Conservation (phyloP, 2,797 vertebrate genomes). For the Brachyrhaphis roseni region DNA sequence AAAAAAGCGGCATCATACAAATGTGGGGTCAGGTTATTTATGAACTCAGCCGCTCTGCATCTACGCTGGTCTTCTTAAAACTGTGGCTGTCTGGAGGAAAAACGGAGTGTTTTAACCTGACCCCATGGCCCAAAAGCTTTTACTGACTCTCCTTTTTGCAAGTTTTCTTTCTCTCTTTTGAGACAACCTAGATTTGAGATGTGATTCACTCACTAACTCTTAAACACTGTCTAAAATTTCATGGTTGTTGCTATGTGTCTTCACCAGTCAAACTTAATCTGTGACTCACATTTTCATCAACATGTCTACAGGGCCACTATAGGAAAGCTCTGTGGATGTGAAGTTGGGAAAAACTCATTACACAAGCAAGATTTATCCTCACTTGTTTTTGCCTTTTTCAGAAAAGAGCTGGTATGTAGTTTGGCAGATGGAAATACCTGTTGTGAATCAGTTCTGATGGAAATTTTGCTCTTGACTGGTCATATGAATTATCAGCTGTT, state of each 20-base stretch:
- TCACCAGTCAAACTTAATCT: neutral
- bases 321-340: neutral
- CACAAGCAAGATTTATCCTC: neutral
- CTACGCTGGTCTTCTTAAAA: conserved; percentile 22
- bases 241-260: neutral
- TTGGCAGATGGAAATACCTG: neutral
- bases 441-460: neutral
- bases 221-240: neutral
- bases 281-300: neutral
- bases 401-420: neutral
- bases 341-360: neutral
- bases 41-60: conserved; percentile 44
- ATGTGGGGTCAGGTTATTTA: conserved; percentile 57
- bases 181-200: neutral
- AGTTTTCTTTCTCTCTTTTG: neutral
- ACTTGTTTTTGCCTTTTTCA: neutral
- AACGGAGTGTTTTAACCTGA: conserved; percentile 31
- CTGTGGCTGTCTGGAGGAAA: conserved; percentile 37
- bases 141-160: conserved; percentile 18
- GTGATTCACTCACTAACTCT: neutral
- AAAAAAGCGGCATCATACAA: conserved; percentile 33
- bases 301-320: neutral
- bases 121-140: conserved; percentile 26
- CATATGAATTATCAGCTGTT: neutral
- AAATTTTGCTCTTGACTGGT: neutral